A percentile compares a stretch with the other conserved stretches of the same genome.
Evolutionary conservation across 1,140 invertebrate genomes (phyloP).

Genomic region (Gryon sp.): DNA sequence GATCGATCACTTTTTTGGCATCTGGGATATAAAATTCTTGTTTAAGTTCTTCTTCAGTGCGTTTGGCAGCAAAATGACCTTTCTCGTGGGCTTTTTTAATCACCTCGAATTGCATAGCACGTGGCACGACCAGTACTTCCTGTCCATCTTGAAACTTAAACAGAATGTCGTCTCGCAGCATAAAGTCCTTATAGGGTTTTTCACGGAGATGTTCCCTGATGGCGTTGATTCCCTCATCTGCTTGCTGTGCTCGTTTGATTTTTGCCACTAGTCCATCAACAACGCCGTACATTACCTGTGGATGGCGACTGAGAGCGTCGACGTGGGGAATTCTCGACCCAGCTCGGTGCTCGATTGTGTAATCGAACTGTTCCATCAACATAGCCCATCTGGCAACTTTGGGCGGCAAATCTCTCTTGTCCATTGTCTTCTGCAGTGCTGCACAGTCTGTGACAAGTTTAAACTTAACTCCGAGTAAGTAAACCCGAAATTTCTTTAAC

Average conservation of each 20-base stretch:
- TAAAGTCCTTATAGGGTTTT: background rate
- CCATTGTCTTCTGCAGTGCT: conserved; percentile 63
- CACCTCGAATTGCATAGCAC: conserved; percentile 45
- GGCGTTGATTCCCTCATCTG: background rate
- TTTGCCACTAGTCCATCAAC: background rate
- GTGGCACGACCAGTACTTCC: conserved; percentile 48
- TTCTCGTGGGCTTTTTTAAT: too few relatives aligned
- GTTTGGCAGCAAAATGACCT: conserved; percentile 37
- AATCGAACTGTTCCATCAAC: conserved; percentile 9
- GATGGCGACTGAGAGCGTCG: conserved; percentile 14
- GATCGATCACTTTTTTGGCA: conserved; percentile 24
- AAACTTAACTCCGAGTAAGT: conserved; percentile 69
- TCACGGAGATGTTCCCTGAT: background rate
- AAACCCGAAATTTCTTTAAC: conserved; percentile 63
- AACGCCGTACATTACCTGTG: background rate
- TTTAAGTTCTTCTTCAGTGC: conserved; percentile 16
- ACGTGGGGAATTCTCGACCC: conserved; percentile 14
- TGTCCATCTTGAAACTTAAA: background rate
- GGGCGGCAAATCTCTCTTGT: conserved; percentile 66
- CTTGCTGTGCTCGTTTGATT: background rate
- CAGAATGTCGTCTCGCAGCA: background rate
- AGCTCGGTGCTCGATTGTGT: conserved; percentile 9
- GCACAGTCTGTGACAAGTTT: conserved; percentile 67
- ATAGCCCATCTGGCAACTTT: conserved; percentile 70
- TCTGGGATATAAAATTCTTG: conserved; percentile 19